Conservation (phyloP, 2,797 vertebrate genomes). For the Agapornis canus region DNA sequence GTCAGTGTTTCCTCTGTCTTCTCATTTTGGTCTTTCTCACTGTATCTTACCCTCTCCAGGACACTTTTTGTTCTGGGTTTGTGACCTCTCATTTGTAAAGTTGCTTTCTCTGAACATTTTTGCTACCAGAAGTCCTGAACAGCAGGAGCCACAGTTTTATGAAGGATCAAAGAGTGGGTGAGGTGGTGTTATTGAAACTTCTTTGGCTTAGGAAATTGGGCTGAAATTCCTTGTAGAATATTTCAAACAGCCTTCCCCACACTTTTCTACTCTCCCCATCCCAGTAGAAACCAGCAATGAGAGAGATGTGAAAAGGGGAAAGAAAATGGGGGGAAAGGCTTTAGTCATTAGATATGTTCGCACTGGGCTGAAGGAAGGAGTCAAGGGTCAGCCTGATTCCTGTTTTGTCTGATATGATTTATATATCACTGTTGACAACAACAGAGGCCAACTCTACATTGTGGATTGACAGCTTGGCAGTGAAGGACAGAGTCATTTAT, state of each 20-base stretch:
- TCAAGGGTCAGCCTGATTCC: not conserved
- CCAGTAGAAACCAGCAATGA: not conserved
- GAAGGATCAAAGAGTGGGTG: not conserved
- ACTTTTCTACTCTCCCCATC: not conserved
- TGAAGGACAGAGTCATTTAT: constrained; percentile 50
- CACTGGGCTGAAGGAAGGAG: not conserved
- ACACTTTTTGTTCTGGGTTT: not conserved
- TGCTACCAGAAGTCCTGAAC: not conserved
- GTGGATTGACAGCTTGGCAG: constrained; percentile 42
- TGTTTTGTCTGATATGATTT: constrained; percentile 18
- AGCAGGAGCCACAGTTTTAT: not conserved
- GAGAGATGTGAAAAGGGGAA: not conserved
- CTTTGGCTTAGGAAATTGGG: not conserved
- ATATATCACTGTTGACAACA: constrained; percentile 11
- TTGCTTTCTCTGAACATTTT: not conserved
- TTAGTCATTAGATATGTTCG: not conserved
- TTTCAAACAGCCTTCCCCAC: not conserved
- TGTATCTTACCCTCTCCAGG: not conserved
- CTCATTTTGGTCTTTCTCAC: not conserved
- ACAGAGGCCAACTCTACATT: not conserved
- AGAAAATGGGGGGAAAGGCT: rapidly evolving
- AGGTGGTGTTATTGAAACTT: not conserved
- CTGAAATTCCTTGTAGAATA: not conserved
- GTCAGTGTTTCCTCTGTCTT: not conserved
- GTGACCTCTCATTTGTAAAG: not conserved